Base-by-base conservation (phyloP, 2,797 vertebrate genomes). In the Spinus pinus region DNA sequence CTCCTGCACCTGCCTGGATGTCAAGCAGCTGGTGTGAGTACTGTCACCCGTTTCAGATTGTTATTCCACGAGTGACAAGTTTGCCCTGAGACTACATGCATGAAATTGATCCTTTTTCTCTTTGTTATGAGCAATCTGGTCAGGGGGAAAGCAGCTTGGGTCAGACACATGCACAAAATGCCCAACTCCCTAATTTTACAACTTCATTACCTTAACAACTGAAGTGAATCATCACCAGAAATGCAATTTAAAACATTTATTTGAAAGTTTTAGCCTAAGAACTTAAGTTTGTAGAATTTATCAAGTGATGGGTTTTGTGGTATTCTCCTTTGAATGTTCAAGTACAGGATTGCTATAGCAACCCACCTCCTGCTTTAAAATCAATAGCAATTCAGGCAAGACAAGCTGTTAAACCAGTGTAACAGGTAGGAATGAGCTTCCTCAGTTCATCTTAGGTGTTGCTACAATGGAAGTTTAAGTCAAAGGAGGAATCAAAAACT, bases 1-100 rank as follows among this genome's bases (percentile, higher is more conserved):
- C 96, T 96, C 46, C 94, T 94, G 96, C 97, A 97, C 96, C 96
- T 98, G 96, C 97, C 97, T 95, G 92, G 93, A 97, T 97, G 97
- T 97, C 97, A 97, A 88, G 90, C 89, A 97, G 96, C 97, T 94
- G 95, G 94, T 95, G 84, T 72, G 92, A 97, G 93, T 24, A 84
- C 95, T 97, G 97, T 97, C 93, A 97, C 95, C 94, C 47, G 24
- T 80, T 96, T 79, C 69, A 75, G 95, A 86, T 66, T 96, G 86
- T 86, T 97, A 95, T 93, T 95, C 87, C 51, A 44, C 5, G 8
- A 98, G 58, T 90, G 96, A 97, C 91, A 97, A 39, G 61, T 94
- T 94, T 97, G 86, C 64, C 91, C 72, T 88, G 93, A 96, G 86
- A 96, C 81, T 88, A 95, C 93, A 91, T 83, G 78, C 64, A 82